Evolutionary conservation across 1,140 invertebrate genomes (phyloP).

Genomic region (Helicorthomorpha holstii): DNA sequence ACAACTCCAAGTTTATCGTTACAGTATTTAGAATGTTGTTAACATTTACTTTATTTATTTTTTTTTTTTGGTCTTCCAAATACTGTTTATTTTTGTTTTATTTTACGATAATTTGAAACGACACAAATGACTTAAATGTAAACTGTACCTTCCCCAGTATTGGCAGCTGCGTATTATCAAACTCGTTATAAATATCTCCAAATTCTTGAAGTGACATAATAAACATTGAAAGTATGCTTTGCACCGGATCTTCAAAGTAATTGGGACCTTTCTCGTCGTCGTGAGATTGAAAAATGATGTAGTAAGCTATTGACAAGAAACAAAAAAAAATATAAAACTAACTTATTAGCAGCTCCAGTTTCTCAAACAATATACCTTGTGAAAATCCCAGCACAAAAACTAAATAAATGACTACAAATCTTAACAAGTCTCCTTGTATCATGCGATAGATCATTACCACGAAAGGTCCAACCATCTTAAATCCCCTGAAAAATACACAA

Average conservation of each 20-base stretch:
- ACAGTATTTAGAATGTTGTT: neutral
- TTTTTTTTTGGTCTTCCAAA: no score
- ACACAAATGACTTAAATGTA: no score
- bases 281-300: constrained; percentile 77
- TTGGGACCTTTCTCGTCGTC: constrained; percentile 19
- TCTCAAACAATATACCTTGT: constrained; percentile 46
- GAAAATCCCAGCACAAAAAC: constrained; percentile 97
- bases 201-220: constrained; percentile 95
- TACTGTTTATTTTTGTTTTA: no score
- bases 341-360: neutral
- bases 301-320: constrained; percentile 50
- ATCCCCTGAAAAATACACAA: constrained; percentile 49
- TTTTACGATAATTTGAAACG: neutral
- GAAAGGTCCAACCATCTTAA: constrained; percentile 95
- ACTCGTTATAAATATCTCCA: constrained; percentile 77
- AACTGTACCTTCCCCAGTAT: constrained; percentile 70
- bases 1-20: no score
- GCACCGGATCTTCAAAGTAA: constrained; percentile 43
- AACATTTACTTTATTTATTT: no score
- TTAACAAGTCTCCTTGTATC: constrained; percentile 83
- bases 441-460: constrained; percentile 99
- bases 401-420: constrained; percentile 89
- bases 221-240: constrained; percentile 93
- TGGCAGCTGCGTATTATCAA: constrained; percentile 72
- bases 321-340: constrained; percentile 2